These are phyloP conservation scores for Eucidaris tribuloides DNA, from an alignment of 35 echinoderm and acorn worm genomes.

Conservation along the genomic window DNA sequence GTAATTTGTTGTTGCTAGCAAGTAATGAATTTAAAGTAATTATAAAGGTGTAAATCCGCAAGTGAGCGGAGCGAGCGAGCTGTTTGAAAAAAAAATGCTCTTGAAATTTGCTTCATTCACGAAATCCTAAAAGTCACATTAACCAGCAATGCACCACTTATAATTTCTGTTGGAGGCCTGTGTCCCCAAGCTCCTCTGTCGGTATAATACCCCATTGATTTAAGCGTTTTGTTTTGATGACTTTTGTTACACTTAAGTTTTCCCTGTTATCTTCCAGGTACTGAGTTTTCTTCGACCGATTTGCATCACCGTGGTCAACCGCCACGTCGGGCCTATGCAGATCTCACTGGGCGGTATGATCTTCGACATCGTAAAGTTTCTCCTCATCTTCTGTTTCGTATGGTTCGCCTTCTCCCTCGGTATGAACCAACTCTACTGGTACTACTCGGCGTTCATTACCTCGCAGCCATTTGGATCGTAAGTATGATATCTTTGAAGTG, in stretches of 20 bases:
- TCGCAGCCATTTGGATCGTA: conserved; percentile 77
- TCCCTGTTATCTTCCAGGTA: conserved; percentile 14
- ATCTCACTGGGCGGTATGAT: conserved; percentile 99
- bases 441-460: conserved; percentile 76
- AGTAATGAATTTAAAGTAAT: too few species aligned
- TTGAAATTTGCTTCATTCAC: too few species aligned
- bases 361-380: conserved; percentile 94
- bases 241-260: neutral
- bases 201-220: too few species aligned
- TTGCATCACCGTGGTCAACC: conserved; percentile 87
- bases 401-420: conserved; percentile 99
- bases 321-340: conserved; percentile 96
- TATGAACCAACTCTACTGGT: conserved; percentile 99
- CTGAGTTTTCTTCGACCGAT: conserved; percentile 95
- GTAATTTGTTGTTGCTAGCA: too few species aligned
- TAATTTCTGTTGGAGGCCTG: too few species aligned
- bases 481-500: too few species aligned
- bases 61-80: too few species aligned
- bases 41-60: too few species aligned
- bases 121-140: too few species aligned
- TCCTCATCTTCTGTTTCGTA: conserved; percentile 96
- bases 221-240: neutral
- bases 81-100: too few species aligned
- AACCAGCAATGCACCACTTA: too few species aligned
- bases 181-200: too few species aligned